Percentiles rank a stretch among this genome's conserved stretches.
Evolutionary conservation across 2,113 vertebrate species (phyloP).

Genomic region (Chrysochloris asiatica): DNA sequence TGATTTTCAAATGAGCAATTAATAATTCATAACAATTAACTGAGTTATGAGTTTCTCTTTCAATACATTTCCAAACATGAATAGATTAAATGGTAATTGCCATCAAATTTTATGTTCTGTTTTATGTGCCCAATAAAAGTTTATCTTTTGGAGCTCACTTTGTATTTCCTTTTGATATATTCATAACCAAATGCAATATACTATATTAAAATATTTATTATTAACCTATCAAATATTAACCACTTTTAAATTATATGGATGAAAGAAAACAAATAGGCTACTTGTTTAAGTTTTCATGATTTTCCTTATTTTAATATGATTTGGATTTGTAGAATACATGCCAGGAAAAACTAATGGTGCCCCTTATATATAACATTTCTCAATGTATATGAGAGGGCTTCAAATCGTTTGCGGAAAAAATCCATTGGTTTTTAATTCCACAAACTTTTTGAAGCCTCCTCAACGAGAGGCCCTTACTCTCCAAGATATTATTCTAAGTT

Average conservation of each 20-base stretch:
- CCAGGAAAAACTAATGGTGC: conserved; percentile 52
- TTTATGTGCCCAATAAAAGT: conserved; percentile 85
- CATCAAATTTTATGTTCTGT: conserved; percentile 86
- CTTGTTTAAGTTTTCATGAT: conserved; percentile 83
- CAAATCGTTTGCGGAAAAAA: no score
- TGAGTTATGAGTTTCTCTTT: conserved; percentile 82
- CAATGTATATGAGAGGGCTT: not conserved
- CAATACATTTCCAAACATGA: conserved; percentile 82
- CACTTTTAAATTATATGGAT: conserved; percentile 80
- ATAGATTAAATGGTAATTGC: conserved; percentile 86
- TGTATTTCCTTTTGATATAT: conserved; percentile 83
- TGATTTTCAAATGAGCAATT: conserved; percentile 80
- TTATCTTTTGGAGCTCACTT: conserved; percentile 83
- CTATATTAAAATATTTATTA: conserved; percentile 88
- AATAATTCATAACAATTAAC: conserved; percentile 87
- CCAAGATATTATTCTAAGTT: not conserved
- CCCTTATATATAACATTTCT: not conserved
- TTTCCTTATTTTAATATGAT: conserved; percentile 70
- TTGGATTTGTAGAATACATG: conserved; percentile 62
- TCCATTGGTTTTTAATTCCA: no score
- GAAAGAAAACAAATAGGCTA: conserved; percentile 83
- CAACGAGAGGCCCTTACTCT: not conserved
- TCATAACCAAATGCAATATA: conserved; percentile 82
- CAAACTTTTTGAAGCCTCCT: no score
- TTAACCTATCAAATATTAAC: conserved; percentile 86